A percentile compares a stretch with the other conserved stretches of the same genome.
These are phyloP conservation scores for Drosophila dunni DNA, from an alignment of 1,140 invertebrate species.

Conservation along the genomic window DNA sequence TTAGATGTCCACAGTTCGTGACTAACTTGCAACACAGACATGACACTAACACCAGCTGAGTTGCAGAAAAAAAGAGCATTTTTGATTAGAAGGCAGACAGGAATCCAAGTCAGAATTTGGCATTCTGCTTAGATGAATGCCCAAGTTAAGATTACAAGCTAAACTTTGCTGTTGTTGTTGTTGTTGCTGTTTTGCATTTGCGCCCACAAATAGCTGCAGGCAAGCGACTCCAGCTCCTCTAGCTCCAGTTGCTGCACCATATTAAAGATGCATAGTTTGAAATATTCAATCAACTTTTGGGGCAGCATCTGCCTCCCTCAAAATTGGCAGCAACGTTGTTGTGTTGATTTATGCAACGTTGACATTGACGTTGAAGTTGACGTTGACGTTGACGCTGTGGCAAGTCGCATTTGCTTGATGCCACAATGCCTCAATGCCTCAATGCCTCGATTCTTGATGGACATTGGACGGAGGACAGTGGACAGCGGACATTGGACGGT, in stretches of 20 bases:
- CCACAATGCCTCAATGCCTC: constrained; percentile 8
- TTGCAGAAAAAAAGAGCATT: constrained; percentile 7
- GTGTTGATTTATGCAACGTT: constrained; percentile 81
- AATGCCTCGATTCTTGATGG: constrained; percentile 52
- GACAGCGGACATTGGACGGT: constrained; percentile 17
- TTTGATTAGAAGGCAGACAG: constrained; percentile 65
- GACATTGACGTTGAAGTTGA: constrained; percentile 66
- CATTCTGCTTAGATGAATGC: constrained; percentile 41
- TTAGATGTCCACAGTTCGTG: constrained; percentile 51
- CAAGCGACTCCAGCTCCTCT: constrained; percentile 26
- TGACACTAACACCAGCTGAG: background rate
- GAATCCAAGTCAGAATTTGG: background rate
- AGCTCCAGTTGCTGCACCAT: constrained; percentile 63
- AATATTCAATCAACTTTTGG: constrained; percentile 76
- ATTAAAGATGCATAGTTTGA: constrained; percentile 81
- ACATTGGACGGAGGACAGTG: constrained; percentile 3
- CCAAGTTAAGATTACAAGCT: constrained; percentile 57
- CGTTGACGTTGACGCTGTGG: constrained; percentile 63
- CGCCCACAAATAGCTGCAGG: constrained; percentile 70
- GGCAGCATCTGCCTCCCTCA: constrained; percentile 54
- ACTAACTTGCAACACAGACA: constrained; percentile 12
- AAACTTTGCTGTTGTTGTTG: background rate
- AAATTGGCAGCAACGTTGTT: constrained; percentile 66
- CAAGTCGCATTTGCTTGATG: constrained; percentile 62
- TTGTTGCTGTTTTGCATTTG: constrained; percentile 59